A percentile compares a stretch with the other conserved stretches of the same genome.
Conservation (phyloP, 2,113 vertebrate genomes). For the Pangasianodon hypophthalmus region DNA sequence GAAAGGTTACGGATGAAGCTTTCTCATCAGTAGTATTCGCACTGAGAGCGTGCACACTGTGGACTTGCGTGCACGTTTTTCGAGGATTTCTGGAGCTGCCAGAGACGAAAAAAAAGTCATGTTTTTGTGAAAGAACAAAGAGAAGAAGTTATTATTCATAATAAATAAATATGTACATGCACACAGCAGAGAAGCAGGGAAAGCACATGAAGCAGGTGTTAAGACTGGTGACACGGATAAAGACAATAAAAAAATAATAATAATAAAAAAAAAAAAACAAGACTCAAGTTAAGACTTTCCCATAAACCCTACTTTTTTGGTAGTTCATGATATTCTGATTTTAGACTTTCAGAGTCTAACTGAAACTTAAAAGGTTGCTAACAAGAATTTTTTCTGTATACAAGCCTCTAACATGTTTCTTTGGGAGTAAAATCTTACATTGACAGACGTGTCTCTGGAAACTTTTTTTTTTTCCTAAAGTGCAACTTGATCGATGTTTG, state of each 20-base stretch:
- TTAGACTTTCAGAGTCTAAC: background rate
- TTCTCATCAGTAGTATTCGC: constrained; percentile 53
- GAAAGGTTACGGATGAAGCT: constrained; percentile 15
- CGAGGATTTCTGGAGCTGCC: constrained; percentile 50
- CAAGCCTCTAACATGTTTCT: background rate
- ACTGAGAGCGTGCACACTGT: constrained; percentile 45
- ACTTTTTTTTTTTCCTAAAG: background rate
- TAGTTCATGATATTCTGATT: background rate
- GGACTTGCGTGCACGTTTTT: constrained; percentile 5
- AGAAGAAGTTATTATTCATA: constrained; percentile 21
- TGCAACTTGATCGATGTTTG: background rate
- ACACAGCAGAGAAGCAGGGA: background rate
- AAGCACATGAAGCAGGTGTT: background rate
- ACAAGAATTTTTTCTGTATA: background rate
- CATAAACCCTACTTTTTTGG: background rate
- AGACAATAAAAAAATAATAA: background rate
- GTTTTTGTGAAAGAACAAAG: constrained; percentile 13
- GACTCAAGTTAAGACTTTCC: background rate
- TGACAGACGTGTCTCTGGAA: background rate
- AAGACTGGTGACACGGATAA: background rate
- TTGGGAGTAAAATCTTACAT: background rate
- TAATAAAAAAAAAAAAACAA: background rate
- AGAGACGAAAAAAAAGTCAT: constrained; percentile 5
- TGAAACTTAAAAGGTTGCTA: background rate
- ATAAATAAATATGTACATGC: constrained; percentile 59